A percentile compares a stretch with the other conserved stretches of the same genome.
Conservation (phyloP, 2,797 vertebrate species). For the Anomalospiza imberbis region DNA sequence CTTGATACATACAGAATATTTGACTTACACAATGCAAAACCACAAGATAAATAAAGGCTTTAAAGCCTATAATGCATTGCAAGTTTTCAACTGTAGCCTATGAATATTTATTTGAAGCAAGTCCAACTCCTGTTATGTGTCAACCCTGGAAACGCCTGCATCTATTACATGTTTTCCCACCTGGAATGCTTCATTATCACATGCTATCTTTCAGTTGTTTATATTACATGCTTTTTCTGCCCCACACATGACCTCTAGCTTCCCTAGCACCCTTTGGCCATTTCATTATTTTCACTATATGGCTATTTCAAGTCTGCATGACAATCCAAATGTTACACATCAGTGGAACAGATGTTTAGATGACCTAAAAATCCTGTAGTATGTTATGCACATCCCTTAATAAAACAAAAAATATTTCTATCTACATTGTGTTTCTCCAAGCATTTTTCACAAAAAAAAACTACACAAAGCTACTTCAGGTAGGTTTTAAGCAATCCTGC, state of each 20-base stretch:
- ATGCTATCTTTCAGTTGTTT: neutral
- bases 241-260: neutral
- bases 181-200: neutral
- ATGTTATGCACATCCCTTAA: fast-evolving
- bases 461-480: neutral
- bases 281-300: neutral
- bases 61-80: neutral
- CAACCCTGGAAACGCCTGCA: neutral
- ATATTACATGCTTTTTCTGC: neutral
- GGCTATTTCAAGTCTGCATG: neutral
- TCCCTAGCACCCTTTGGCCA: neutral
- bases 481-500: neutral
- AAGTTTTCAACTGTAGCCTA: neutral
- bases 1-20: neutral
- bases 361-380: neutral
- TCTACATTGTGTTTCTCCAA: neutral
- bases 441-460: neutral
- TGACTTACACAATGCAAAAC: neutral
- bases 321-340: neutral
- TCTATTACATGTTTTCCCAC: neutral
- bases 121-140: neutral
- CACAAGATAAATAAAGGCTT: neutral
- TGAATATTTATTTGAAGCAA: neutral
- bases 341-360: neutral
- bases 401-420: neutral